Conservation (phyloP, 2,888 invertebrate species). For the Tipula helvola region DNA sequence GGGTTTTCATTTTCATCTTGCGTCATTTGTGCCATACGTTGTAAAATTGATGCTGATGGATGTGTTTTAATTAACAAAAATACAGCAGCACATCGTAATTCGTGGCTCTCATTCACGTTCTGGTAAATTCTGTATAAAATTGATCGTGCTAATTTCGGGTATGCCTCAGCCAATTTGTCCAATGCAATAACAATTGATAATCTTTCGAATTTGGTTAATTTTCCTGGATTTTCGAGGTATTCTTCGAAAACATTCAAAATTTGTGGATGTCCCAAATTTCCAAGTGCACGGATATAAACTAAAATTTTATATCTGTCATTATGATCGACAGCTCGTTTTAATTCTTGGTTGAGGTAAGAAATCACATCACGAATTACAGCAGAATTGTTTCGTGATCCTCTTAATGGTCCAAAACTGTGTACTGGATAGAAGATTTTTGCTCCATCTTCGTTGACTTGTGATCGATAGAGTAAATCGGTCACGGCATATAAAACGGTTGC, state of each 20-base stretch:
- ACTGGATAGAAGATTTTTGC: slow-evolving; percentile 50
- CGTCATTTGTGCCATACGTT: slow-evolving; percentile 56
- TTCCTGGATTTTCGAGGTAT: slow-evolving; percentile 49
- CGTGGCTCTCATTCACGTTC: slow-evolving; percentile 50
- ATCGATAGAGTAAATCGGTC: slow-evolving; percentile 45
- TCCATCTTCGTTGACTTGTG: slow-evolving; percentile 44
- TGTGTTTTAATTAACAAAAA: slow-evolving; percentile 44
- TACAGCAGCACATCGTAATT: slow-evolving; percentile 52
- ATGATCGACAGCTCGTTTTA: slow-evolving; percentile 41
- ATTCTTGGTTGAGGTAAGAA: slow-evolving; percentile 42
- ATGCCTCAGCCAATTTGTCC: slow-evolving; percentile 37
- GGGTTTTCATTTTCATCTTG: slow-evolving; percentile 44
- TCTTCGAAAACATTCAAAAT: slow-evolving; percentile 49
- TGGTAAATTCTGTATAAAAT: slow-evolving; percentile 52
- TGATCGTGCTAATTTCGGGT: slow-evolving; percentile 41
- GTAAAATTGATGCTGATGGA: slow-evolving; percentile 50
- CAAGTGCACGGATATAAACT: slow-evolving; percentile 50
- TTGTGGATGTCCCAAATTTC: slow-evolving; percentile 48
- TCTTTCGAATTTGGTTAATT: slow-evolving; percentile 47
- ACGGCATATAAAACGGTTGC: slow-evolving; percentile 46
- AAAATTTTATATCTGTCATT: slow-evolving; percentile 45
- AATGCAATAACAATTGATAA: slow-evolving; percentile 47
- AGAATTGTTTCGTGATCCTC: slow-evolving; percentile 24
- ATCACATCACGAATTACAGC: slow-evolving; percentile 38
- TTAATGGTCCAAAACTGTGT: slow-evolving; percentile 49